Conservation (phyloP, 2,888 invertebrate species). For the Helicoverpa assulta region DNA sequence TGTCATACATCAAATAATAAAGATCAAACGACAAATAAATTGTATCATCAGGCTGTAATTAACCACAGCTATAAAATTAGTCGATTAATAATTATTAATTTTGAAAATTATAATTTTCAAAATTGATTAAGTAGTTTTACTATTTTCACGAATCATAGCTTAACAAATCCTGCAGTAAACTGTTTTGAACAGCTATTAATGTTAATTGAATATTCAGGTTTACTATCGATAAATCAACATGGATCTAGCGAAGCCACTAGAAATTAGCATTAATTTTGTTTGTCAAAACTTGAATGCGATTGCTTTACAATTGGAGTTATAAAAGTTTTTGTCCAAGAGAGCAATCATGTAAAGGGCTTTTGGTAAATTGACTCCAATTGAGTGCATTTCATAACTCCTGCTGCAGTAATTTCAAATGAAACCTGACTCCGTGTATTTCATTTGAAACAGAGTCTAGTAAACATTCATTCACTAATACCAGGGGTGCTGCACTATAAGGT, state of each 20-base stretch:
- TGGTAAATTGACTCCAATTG: slow-evolving; percentile 13
- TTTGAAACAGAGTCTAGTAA: background rate
- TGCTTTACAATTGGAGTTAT: background rate
- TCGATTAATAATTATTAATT: slow-evolving; percentile 1
- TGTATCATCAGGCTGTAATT: slow-evolving; percentile 5
- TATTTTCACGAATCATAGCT: background rate
- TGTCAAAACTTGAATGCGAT: background rate
- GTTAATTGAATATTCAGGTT: slow-evolving; percentile 4
- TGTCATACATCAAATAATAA: slow-evolving; percentile 23
- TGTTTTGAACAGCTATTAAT: slow-evolving; percentile 2
- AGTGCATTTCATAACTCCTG: background rate
- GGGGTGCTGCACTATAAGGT: background rate
- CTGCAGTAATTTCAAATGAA: slow-evolving; percentile 1
- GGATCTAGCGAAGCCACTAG: background rate
- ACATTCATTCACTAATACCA: too few species aligned
- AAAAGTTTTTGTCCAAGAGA: background rate
- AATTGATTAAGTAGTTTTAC: background rate
- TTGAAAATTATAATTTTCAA: background rate
- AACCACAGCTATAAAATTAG: background rate
- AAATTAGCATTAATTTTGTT: background rate
- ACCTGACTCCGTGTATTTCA: background rate
- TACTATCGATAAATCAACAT: slow-evolving; percentile 5
- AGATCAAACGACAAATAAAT: slow-evolving; percentile 21
- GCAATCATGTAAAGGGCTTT: background rate
- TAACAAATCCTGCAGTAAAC: background rate